A percentile compares a stretch with the other conserved stretches of the same genome.
Conservation (phyloP, 2,113 vertebrate species). For the Leptobrachium ailaonicum region DNA sequence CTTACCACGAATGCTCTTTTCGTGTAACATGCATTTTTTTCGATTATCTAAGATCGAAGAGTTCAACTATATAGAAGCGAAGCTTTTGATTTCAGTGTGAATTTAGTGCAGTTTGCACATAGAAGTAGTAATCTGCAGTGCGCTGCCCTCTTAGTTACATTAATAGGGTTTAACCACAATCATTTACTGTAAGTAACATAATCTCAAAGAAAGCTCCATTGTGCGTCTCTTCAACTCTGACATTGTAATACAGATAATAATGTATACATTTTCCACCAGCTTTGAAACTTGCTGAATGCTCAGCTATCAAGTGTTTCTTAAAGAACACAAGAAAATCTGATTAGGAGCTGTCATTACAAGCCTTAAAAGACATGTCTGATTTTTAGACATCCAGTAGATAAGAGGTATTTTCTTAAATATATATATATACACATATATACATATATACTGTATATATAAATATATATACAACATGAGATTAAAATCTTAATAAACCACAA, state of each 20-base stretch:
- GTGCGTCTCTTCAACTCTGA: constrained; percentile 23
- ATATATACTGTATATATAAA: too few species aligned
- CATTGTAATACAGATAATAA: constrained; percentile 44
- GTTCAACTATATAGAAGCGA: too few species aligned
- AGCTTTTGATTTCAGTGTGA: too few species aligned
- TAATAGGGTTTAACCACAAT: constrained; percentile 12
- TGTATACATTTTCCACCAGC: constrained; percentile 32
- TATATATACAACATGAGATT: too few species aligned
- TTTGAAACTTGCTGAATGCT: constrained; percentile 29
- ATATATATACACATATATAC: not conserved
- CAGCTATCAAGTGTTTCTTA: constrained; percentile 31
- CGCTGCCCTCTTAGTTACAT: not conserved
- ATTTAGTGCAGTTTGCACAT: not conserved
- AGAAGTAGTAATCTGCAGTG: too few species aligned
- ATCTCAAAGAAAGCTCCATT: constrained; percentile 4
- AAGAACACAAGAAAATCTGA: constrained; percentile 14
- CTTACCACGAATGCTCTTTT: too few species aligned
- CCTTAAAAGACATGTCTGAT: constrained; percentile 39
- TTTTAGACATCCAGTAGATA: constrained; percentile 11
- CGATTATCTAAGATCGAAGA: too few species aligned
- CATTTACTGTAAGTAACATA: constrained; percentile 28
- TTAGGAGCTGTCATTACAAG: constrained; percentile 33
- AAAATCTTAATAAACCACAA: too few species aligned
- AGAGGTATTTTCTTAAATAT: constrained; percentile 12
- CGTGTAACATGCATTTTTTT: too few species aligned